Base-by-base conservation (phyloP, 2,888 invertebrate genomes). In the Cataglyphis rosenhaueri region DNA sequence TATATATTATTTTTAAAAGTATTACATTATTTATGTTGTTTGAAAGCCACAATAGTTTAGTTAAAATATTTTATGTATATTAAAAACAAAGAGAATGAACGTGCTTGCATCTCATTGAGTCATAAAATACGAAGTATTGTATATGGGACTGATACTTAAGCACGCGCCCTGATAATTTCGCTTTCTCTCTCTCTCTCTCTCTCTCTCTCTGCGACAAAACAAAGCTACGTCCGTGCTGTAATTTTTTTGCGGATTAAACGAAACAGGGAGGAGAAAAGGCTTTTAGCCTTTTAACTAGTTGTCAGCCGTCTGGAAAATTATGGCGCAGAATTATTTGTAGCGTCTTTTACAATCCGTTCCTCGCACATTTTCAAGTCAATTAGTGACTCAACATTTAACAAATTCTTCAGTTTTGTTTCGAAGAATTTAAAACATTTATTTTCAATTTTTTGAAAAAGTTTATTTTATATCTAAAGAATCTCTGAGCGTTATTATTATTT, bases 181-280 rank as follows among this genome's bases (percentile, higher is more conserved):
- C 52, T 29, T 2, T 29, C 29, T 29, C 29, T 29, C 29, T 29
- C 52, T 29, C 29, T 29, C 25, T 57, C 55, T 35, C 52, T 29
- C 25, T 29, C 29, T 29, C 29, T 29, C 2, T 29, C 29, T 76
- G 68, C 29, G 41, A 76, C 29, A 76, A 76, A 76, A 76, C 15
- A 41, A 68, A 68, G 52, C 21, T 68, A 18, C 15, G n/a, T 68
- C 21, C 44, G 29, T 57, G 21, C 66, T n/a, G 75, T 29, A 76
- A 68, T 76, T 76, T 76, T 76, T 76, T 76, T 25, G 38, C 15
- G 68, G 68, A 57, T 76, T 68, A 41, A 76, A 76, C 41, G 55
- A 68, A 76, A 76, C 52, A 35, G 12, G 52, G 25, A 21, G 21
- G 52, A 75, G 52, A 66, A 76, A 66, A 57, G 55, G 35, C 65